Conservation (phyloP, 2,797 vertebrate species). For the Liparis tanakae region DNA sequence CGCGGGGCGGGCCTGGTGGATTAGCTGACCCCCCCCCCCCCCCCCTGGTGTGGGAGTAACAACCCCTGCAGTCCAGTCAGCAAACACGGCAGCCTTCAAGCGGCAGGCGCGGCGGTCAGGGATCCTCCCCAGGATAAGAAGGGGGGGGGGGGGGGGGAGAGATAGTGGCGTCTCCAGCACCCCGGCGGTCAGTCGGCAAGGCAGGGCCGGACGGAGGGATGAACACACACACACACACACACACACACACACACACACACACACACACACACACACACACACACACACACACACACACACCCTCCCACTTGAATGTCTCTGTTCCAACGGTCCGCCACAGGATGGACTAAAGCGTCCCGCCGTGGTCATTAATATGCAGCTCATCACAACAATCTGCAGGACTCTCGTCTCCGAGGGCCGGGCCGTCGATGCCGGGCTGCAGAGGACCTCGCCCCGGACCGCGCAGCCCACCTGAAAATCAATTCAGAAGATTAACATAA, state of each 20-base stretch:
- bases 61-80: slow-evolving; percentile 68
- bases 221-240: no score
- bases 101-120: slow-evolving; percentile 44
- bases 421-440: no score
- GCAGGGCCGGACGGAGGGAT: slow-evolving; percentile 59
- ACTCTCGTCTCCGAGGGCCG: no score
- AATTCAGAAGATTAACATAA: no score
- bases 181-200: slow-evolving; percentile 58
- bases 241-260: no score
- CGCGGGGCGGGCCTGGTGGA: slow-evolving; percentile 52
- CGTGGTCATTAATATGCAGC: not conserved
- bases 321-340: no score
- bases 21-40: slow-evolving; percentile 63
- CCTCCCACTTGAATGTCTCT: not conserved
- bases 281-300: no score
- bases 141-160: slow-evolving; percentile 28
- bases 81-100: slow-evolving; percentile 58
- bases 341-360: no score
- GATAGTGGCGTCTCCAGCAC: slow-evolving; percentile 80
- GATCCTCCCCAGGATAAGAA: slow-evolving; percentile 70
- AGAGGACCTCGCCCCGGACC: no score
- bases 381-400: not conserved
- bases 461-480: no score
- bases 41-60: slow-evolving; percentile 66
- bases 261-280: no score